Base-by-base conservation (phyloP, 2,888 invertebrate genomes). In the Acrocera orbiculus region DNA sequence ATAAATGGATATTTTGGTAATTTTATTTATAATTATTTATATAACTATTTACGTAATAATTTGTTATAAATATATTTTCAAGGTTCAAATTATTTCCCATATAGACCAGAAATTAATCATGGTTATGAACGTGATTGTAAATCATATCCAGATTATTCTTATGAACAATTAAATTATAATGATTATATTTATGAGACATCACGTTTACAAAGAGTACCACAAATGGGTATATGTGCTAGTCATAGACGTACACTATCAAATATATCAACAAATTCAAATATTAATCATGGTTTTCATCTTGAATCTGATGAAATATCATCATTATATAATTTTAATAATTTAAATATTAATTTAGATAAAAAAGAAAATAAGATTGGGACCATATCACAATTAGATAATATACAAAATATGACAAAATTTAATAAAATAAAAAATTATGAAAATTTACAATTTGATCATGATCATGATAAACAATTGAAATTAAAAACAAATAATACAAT, bases 221-320 rank as follows among this genome's bases (percentile, higher is more conserved):
- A 58, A 40, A 60, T 60, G 60, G 60, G 60, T 10, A 49, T 61
- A 2, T 53, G 47, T 14, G 60, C 60, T 3, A 52, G 51, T 2
- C 87, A 86, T 55, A 69, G 77, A 44, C 67, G 86, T 36, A 81
- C 82, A 0, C 75, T 80, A 0, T 81, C 83, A 1, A 80, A 80
- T 48, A 74, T 81, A 4, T 74, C 74, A 0, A 67, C 64, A 0
- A 56, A 51, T 28, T 68, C 69, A 0, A 73, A 64, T 45, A 62
- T 71, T 16, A 76, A 73, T 54, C 73, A 73, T 27, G 69, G 65
- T 30, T 73, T 73, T 52, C 63, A 66, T 16, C 51, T 71, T 29
- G 73, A 73, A 42, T 70, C 72, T 38, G 76, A 75, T 42, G 63
- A 57, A 32, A 32, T 54, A 39, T 42, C 47, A 14, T 50, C 47